Conservation (phyloP, 1,140 invertebrate species). For the Caenorhabditis inopinata region DNA sequence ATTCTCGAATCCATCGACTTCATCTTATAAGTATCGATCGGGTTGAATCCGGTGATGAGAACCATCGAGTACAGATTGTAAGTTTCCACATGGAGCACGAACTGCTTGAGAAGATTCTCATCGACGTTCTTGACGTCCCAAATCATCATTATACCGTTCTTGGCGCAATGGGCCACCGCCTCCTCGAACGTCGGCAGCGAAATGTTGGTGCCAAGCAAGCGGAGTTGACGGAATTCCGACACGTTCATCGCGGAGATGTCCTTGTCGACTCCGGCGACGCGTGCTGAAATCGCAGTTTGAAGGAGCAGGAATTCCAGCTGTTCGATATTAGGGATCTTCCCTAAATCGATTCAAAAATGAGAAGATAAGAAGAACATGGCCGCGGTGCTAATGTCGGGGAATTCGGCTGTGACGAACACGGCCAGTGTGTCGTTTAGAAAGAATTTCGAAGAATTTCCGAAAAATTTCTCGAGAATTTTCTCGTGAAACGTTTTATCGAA, state of each 20-base stretch:
- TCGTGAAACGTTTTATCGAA: no score
- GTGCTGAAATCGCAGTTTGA: not conserved
- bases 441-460: no score
- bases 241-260: constrained; percentile 11
- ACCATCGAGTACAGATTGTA: constrained; percentile 7
- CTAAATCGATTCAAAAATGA: no score
- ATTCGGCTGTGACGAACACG: no score
- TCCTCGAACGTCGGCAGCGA: constrained; percentile 1
- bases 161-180: not conserved
- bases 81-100: not conserved
- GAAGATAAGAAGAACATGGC: no score
- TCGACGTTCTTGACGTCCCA: constrained; percentile 26
- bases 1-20: not conserved
- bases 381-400: no score
- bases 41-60: not conserved
- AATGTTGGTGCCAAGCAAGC: not conserved
- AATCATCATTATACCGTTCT: not conserved
- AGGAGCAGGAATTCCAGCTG: no score
- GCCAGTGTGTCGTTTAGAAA: no score
- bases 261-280: not conserved
- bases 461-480: no score
- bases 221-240: not conserved
- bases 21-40: not conserved
- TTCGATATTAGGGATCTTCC: no score
- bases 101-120: constrained; percentile 9